phyloP scores from a whole-genome alignment of 2,888 invertebrate species.

The Osedax frankpressi region DNA sequence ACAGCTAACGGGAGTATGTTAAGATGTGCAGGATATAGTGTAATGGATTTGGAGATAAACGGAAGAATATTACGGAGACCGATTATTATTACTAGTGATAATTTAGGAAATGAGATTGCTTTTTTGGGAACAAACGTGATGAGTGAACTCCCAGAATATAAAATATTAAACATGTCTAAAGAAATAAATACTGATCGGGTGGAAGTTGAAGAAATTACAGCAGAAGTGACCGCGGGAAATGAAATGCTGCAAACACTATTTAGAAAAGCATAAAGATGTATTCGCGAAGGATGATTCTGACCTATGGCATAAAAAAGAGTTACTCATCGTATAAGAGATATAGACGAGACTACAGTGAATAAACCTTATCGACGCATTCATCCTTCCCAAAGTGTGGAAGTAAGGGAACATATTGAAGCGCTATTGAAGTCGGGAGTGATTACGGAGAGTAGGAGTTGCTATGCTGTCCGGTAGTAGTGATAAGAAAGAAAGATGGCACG shows the following conservation, averaged over 20 bases:
- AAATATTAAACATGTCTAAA: background rate
- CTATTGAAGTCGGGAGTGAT: background rate
- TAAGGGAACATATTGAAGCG: background rate
- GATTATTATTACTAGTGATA: background rate
- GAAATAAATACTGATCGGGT: background rate
- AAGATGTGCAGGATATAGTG: background rate
- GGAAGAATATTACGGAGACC: background rate
- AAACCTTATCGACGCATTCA: background rate
- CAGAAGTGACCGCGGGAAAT: background rate
- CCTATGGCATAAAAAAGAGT: background rate
- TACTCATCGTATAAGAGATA: background rate
- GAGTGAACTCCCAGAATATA: background rate
- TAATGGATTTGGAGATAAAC: background rate
- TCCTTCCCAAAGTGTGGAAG: background rate
- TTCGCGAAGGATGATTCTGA: background rate
- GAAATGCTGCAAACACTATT: background rate
- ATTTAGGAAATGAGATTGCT: background rate
- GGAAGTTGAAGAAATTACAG: background rate
- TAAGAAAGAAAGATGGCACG: background rate
- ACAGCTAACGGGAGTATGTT: background rate
- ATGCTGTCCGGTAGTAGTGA: background rate
- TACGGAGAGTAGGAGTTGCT: background rate
- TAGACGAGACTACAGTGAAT: background rate
- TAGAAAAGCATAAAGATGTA: background rate
- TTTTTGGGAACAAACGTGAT: background rate